Conservation (phyloP, 2,113 vertebrate genomes). For the Athene noctua region DNA sequence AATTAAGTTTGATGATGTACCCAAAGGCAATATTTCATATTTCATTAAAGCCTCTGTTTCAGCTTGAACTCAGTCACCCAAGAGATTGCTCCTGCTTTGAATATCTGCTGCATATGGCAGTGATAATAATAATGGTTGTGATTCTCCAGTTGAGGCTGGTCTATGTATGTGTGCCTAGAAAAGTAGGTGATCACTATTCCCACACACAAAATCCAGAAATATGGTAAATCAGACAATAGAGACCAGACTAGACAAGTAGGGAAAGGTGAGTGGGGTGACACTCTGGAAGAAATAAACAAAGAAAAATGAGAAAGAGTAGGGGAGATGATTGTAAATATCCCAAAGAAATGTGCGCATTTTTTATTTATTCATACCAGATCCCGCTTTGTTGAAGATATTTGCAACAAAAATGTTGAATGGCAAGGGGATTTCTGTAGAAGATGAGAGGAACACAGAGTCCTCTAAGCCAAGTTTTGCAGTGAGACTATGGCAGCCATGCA, state of each 20-base stretch:
- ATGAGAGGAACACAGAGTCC: background rate
- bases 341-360: background rate
- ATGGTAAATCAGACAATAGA: background rate
- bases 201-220: background rate
- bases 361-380: background rate
- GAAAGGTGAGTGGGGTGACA: background rate
- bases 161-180: background rate
- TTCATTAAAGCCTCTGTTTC: background rate
- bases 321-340: background rate
- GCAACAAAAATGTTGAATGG: background rate
- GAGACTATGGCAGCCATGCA: background rate
- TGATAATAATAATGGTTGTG: background rate
- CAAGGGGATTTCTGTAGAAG: background rate
- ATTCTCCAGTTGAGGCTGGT: background rate
- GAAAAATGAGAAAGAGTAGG: background rate
- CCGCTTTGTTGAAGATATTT: background rate
- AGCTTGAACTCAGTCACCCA: background rate
- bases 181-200: background rate
- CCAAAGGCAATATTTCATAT: background rate
- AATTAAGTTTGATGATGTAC: background rate
- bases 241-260: background rate
- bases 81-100: background rate
- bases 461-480: background rate
- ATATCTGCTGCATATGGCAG: background rate
- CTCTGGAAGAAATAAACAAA: background rate